A percentile compares a stretch with the other conserved stretches of the same genome.
phyloP scores from a whole-genome alignment of 2,888 invertebrate genomes.

The Atrina japonica region DNA sequence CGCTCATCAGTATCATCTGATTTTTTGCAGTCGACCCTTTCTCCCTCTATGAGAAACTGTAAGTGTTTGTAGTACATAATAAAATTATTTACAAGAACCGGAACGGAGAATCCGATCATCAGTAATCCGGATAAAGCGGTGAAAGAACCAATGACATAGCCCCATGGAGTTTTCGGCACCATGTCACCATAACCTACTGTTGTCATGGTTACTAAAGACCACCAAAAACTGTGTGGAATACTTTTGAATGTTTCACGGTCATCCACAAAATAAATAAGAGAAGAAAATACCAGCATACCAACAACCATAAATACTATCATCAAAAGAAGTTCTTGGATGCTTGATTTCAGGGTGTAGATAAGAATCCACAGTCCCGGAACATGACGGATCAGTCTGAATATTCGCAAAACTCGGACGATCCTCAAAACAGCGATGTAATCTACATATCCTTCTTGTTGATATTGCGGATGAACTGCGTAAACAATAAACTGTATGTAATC shows the following conservation, averaged over 20 bases:
- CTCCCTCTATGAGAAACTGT: background rate
- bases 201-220: conserved; percentile 77
- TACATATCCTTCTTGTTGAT: conserved; percentile 44
- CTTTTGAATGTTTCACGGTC: conserved; percentile 61
- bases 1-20: background rate
- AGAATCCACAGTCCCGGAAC: conserved; percentile 75
- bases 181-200: conserved; percentile 78
- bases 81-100: conserved; percentile 77
- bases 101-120: conserved; percentile 74
- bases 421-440: conserved; percentile 65
- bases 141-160: conserved; percentile 71
- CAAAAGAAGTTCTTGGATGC: conserved; percentile 72
- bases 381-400: conserved; percentile 72
- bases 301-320: conserved; percentile 73
- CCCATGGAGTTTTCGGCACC: conserved; percentile 63
- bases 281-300: conserved; percentile 74
- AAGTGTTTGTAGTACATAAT: conserved; percentile 71
- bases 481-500: conserved; percentile 70
- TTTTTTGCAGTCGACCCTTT: conserved; percentile 1
- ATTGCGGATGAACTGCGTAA: conserved; percentile 45
- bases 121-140: conserved; percentile 72
- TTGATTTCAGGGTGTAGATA: conserved; percentile 73
- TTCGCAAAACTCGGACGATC: conserved; percentile 67
- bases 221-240: conserved; percentile 76
- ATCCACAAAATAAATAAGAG: conserved; percentile 75